Conservation (phyloP, 2,113 vertebrate genomes). For the Hippotragus niger region DNA sequence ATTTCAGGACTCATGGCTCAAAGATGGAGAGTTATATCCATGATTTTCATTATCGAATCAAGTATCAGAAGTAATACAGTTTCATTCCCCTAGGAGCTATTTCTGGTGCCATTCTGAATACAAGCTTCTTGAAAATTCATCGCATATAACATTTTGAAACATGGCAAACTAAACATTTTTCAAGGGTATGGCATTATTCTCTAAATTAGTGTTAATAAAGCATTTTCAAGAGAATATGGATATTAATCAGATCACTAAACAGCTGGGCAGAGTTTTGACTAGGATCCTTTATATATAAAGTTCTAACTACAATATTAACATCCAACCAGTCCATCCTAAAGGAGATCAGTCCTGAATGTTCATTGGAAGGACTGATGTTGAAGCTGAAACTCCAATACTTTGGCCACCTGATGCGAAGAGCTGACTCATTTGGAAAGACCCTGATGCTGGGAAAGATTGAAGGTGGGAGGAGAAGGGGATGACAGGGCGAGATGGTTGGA, state of each 20-base stretch:
- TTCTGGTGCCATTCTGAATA: background rate
- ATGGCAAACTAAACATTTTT: background rate
- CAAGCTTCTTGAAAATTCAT: conserved; percentile 8
- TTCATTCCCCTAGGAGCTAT: background rate
- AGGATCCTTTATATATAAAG: background rate
- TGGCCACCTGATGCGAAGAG: fast-evolving
- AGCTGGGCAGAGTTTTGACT: background rate
- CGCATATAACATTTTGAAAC: conserved; percentile 22
- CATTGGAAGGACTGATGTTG: background rate
- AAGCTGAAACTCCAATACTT: background rate
- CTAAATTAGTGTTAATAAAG: background rate
- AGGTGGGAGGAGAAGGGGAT: background rate
- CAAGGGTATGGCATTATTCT: background rate
- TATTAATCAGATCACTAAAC: conserved; percentile 11
- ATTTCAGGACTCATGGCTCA: background rate
- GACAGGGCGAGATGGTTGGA: background rate
- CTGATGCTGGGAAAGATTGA: background rate
- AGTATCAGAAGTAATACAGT: background rate
- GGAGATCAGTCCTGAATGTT: background rate
- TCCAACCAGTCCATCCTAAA: background rate
- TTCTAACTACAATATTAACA: background rate
- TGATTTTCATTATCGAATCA: background rate
- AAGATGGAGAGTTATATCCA: background rate
- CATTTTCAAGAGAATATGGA: conserved; percentile 14
- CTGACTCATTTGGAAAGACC: background rate